Base-by-base conservation (phyloP, 2,888 invertebrate species). In the Amaurobius ferox region DNA sequence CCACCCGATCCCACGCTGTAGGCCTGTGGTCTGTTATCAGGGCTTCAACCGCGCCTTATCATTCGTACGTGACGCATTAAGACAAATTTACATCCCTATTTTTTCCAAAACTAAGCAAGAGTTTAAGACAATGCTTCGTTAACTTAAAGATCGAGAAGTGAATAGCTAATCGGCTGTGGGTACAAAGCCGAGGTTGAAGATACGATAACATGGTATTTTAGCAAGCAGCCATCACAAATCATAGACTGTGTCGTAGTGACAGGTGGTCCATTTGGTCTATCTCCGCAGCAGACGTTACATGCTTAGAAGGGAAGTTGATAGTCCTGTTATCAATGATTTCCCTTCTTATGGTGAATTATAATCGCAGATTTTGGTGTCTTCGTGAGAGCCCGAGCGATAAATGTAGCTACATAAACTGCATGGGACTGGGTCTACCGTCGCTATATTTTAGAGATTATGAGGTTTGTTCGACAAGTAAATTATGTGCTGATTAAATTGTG, bases 81-180 rank as follows among this genome's bases (percentile, higher is more conserved):
- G 71, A 40, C 79, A 71, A 71, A 79, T 79, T 79, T 72, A 79
- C 55, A 55, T 55, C 55, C 55, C 23, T 23, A 2, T 13, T 23
- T 23, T 62, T 48, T 44, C 19, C 28, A 19, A 39, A n/a, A 9
- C 32, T 26, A 39, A 39, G 35, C 29, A 70, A 71, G 30, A 30
- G 64, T 79, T 30, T 64, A 30, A 79, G 72, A 79, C 79, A 79
- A 79, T 79, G 79, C 79, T 79, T 79, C 79, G 79, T 79, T 79
- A 79, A 71, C 71, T 72, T 71, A 40, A 16, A 44, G 66, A 40
- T 71, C 71, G 79, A 66, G 79, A 79, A 72, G 64, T 66, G 79
- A 79, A 79, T 79, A 66, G 64, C 72, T 64, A 79, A 79, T 79
- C 71, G 79, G 26, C 79, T 72, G 62, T 61, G 40, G 44, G 32